These are phyloP conservation scores for Lordiphosa fenestrarum DNA, from an alignment of 2,888 invertebrate genomes.

Conservation along the genomic window DNA sequence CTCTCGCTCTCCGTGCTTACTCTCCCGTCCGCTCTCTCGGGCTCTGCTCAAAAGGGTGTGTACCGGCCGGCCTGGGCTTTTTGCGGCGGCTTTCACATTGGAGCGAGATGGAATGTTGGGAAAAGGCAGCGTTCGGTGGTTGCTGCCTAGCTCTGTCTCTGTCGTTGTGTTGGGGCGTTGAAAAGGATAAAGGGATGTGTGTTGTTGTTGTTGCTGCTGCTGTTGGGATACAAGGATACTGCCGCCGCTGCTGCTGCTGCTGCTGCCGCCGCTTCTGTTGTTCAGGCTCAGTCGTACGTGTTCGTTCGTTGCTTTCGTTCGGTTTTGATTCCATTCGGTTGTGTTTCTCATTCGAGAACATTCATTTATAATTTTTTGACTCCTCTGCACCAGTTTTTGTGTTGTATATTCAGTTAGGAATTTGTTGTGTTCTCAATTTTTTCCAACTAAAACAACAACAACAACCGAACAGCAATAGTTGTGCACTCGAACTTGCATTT, in stretches of 20 bases:
- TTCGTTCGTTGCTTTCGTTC: conserved; percentile 80
- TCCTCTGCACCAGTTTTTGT: conserved; percentile 78
- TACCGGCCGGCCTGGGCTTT: conserved; percentile 28
- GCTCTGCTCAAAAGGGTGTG: conserved; percentile 59
- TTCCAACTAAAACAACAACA: conserved; percentile 51
- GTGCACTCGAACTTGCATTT: conserved; percentile 8
- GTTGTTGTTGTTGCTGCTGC: conserved; percentile 1
- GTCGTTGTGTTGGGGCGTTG: conserved; percentile 12
- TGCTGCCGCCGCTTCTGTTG: conserved; percentile 26
- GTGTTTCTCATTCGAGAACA: conserved; percentile 78
- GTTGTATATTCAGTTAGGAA: conserved; percentile 75
- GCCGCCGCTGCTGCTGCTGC: conserved; percentile 13
- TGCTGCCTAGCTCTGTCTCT: conserved; percentile 18
- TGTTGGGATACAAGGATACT: conserved; percentile 25
- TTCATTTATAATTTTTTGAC: conserved; percentile 80
- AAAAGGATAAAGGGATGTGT: conserved; percentile 42
- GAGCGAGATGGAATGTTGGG: conserved; percentile 33
- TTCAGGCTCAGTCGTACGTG: conserved; percentile 75
- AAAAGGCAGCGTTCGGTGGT: conserved; percentile 37
- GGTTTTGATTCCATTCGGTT: conserved; percentile 78
- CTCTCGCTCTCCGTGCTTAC: neutral
- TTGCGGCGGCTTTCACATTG: neutral
- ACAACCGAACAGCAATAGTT: conserved; percentile 22
- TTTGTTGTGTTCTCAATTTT: conserved; percentile 76
- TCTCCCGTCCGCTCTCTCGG: conserved; percentile 1